phyloP scores from a whole-genome alignment of 1,140 invertebrate species.

The Meloidogyne hapla region DNA sequence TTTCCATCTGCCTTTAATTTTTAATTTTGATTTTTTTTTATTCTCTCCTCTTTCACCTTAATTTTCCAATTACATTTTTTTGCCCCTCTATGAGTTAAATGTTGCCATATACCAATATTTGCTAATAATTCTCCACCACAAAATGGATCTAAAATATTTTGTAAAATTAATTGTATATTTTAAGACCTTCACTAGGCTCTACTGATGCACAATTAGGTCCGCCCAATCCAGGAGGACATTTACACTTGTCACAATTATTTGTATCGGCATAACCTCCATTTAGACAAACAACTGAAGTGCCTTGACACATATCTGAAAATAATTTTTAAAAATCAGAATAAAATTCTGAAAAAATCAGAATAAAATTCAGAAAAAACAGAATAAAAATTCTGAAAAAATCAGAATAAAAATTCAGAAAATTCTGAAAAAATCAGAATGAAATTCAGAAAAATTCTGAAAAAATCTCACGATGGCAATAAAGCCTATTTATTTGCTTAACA shows the following conservation, averaged over 20 bases:
- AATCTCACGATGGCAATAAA: constrained; percentile 55
- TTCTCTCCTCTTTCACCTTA: constrained; percentile 29
- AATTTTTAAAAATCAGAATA: not conserved
- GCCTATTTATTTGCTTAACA: constrained; percentile 62
- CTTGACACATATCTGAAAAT: constrained; percentile 52
- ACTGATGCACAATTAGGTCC: constrained; percentile 40
- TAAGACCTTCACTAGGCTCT: constrained; percentile 22
- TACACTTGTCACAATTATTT: constrained; percentile 59
- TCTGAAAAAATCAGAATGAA: too few species aligned
- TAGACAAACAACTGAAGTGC: constrained; percentile 40
- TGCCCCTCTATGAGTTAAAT: constrained; percentile 54
- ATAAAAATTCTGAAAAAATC: constrained; percentile 15
- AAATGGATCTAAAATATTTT: constrained; percentile 26
- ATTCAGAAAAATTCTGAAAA: constrained; percentile 8
- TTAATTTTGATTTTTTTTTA: not conserved
- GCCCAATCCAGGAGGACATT: constrained; percentile 50
- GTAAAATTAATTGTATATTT: not conserved
- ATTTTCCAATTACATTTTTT: constrained; percentile 53
- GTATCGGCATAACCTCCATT: constrained; percentile 63
- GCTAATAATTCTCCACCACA: constrained; percentile 60
- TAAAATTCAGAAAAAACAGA: too few species aligned
- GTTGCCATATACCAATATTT: constrained; percentile 49
- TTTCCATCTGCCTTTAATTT: constrained; percentile 35
- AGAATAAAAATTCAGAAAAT: not conserved
- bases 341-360: not conserved